Percentiles rank a stretch among this genome's conserved stretches.
Evolutionary conservation across 1,140 invertebrate genomes (phyloP).

Genomic region (Papilio helenus): DNA sequence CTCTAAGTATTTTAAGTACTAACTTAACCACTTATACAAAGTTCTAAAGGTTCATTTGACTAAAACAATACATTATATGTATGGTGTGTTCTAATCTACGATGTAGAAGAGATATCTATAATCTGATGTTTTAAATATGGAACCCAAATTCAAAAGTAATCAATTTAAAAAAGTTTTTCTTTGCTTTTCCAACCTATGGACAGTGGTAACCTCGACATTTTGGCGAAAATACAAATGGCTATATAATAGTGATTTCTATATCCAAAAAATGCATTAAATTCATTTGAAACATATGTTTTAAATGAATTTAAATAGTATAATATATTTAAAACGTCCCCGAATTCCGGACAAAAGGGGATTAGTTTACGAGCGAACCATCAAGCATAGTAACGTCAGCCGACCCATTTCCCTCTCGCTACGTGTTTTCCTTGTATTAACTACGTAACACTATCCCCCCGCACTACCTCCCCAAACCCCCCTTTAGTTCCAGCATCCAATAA

Average conservation of each 20-base stretch:
- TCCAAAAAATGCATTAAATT: background rate
- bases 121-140: too few relatives aligned
- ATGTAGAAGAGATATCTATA: too few relatives aligned
- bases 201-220: too few relatives aligned
- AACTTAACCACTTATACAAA: too few relatives aligned
- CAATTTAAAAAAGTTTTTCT: too few relatives aligned
- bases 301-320: constrained; percentile 13
- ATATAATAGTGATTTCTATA: too few relatives aligned
- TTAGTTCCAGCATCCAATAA: constrained; percentile 77
- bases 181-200: too few relatives aligned
- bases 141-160: too few relatives aligned
- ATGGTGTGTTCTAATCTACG: too few relatives aligned
- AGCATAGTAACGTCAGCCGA: constrained; percentile 74
- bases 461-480: constrained; percentile 49
- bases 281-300: constrained; percentile 15
- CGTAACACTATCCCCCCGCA: constrained; percentile 67
- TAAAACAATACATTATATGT: too few relatives aligned
- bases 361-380: constrained; percentile 67
- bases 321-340: constrained; percentile 33
- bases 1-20: background rate
- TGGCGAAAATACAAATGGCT: too few relatives aligned
- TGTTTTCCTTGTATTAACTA: constrained; percentile 81
- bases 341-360: constrained; percentile 55
- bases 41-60: too few relatives aligned
- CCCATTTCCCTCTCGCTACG: constrained; percentile 77